Evolutionary conservation across 2,113 vertebrate species (phyloP), one percentile per base, ranked within the genome.

Genomic region (Daboia siamensis): DNA sequence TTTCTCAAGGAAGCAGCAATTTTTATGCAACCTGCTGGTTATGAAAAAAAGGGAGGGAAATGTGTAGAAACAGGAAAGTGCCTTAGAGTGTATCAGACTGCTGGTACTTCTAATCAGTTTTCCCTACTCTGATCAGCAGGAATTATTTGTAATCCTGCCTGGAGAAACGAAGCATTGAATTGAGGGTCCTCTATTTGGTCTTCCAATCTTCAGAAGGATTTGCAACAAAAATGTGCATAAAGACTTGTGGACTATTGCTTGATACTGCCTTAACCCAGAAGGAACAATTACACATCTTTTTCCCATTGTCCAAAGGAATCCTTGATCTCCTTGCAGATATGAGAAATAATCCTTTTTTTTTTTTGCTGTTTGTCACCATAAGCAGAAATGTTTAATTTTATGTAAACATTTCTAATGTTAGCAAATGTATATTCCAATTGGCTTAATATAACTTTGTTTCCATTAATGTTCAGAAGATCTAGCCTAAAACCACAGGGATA

Each of bases 1-100:
- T 23, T 64, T 94, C 87, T 0, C 48, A 92, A 1, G 80, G n/a
- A 89, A 90, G 13, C 44, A 93, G 61, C 89, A 94, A 93, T 92
- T 92, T 90, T 90, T 61, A 51, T 80, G 74, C 3, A 90, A 94
- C 2, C 8, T 55, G 69, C 29, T 21, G 33, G 17, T 80, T 80
- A 80, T 44, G 33, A 80, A 80, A 80, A 80, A 80, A 80, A 21
- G 33, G 74, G 21, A 9, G 39, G 33, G 74, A 44, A 80, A 44
- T 20, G 33, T 44, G 33, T 20, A 80, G 74, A 80, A 80, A 44
- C 8, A 80, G 17, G 74, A 80, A 80, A 17, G 33, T 44, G 7
- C 7, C 17, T 21, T 80, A 10, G 12, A 69, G 64, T n/a, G 13
- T 33, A 74, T 74, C 33, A 80, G 7, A 21, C 74, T 80, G 7